A percentile compares a stretch with the other conserved stretches of the same genome.
These are phyloP conservation scores for Sepiola atlantica DNA, from an alignment of 2,888 invertebrate genomes.

Conservation along the genomic window DNA sequence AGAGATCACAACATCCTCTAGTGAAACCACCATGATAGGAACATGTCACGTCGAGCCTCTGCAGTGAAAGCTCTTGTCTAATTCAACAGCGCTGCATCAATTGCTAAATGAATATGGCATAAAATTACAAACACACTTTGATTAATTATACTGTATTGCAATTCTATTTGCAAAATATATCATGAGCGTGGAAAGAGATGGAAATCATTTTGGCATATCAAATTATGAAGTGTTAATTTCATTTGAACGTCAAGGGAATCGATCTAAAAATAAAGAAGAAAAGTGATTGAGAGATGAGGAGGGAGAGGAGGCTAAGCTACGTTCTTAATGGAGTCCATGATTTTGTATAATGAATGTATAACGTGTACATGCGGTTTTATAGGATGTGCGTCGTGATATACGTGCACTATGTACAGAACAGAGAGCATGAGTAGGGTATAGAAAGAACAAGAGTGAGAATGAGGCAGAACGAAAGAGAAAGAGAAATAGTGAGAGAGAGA, in stretches of 20 bases:
- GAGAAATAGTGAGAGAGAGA: too few relatives aligned
- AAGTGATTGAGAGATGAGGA: neutral
- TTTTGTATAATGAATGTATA: neutral
- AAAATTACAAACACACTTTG: neutral
- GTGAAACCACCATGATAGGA: too few relatives aligned
- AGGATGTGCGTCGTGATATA: neutral
- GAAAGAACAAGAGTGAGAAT: too few relatives aligned
- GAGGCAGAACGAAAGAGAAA: too few relatives aligned
- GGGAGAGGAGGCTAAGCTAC: neutral
- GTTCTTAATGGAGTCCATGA: neutral
- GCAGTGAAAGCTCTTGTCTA: too few relatives aligned
- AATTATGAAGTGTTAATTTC: neutral
- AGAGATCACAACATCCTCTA: too few relatives aligned
- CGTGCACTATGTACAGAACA: too few relatives aligned
- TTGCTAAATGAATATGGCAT: neutral
- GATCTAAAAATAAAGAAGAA: neutral
- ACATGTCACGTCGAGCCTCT: too few relatives aligned
- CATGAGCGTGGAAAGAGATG: neutral
- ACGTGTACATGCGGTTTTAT: neutral
- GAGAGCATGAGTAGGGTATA: too few relatives aligned
- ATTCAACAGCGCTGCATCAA: too few relatives aligned
- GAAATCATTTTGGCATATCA: neutral
- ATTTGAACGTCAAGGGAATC: neutral
- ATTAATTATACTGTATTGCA: neutral
- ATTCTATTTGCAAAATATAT: neutral